Evolutionary conservation across 2,888 invertebrate genomes (phyloP), one percentile per base, ranked within the genome.

Genomic region (Emmelina monodactyla): DNA sequence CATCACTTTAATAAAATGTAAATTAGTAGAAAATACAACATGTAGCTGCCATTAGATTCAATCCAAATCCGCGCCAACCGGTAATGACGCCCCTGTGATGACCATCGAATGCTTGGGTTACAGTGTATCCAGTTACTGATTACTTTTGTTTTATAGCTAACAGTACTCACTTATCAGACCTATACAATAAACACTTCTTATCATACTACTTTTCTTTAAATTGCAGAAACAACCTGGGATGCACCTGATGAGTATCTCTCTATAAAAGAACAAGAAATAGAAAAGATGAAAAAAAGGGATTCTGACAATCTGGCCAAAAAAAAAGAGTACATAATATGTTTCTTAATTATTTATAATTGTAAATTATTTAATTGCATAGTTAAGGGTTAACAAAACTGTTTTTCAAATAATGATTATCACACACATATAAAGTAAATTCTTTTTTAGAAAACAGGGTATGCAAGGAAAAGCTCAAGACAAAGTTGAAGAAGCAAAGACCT

Each of bases 171-270:
- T n/a, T n/a, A n/a, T n/a, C n/a, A n/a, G n/a, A n/a, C n/a, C n/a
- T n/a, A n/a, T n/a, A n/a, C n/a, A n/a, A n/a, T n/a, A n/a, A n/a
- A n/a, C n/a, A n/a, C n/a, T n/a, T n/a, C n/a, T n/a, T n/a, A n/a
- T n/a, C n/a, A n/a, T n/a, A 4, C n/a, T 11, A 15, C 31, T 22
- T 38, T 37, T 44, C 9, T 38, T 41, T 37, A 11, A 28, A 4
- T 72, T 76, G 33, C 53, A 90, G 92, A 90, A 69, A 87, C 91
- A 0, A 82, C 84, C 2, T 92, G 91, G 91, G 85, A 88, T 42
- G 67, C 85, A 6, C 93, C 94, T 33, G 90, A 88, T 58, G 89
- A 90, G 9, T 92, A 81, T 55, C 58, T 89, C 36, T 86, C 86
- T 13, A 56, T 89, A 34, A 78, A 71, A 30, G 87, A 90, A 49